Evolutionary conservation across 1,140 invertebrate genomes (phyloP).

Genomic region (Macrostomum lignano): DNA sequence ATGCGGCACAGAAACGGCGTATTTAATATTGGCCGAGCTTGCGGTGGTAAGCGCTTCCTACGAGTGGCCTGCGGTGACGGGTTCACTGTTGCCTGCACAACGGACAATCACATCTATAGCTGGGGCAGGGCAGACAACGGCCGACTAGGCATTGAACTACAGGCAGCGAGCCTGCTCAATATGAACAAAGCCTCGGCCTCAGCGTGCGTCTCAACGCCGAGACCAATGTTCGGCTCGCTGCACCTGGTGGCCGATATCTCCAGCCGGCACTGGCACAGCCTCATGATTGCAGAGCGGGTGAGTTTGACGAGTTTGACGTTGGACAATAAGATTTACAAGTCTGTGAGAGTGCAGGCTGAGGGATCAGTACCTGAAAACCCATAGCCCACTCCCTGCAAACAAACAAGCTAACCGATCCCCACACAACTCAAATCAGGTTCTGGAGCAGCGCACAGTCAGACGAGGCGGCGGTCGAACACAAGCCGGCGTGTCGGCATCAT

Average conservation of each 20-base stretch:
- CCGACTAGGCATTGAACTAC: constrained; percentile 13
- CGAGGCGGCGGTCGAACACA: too few species aligned
- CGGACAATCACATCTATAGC: constrained; percentile 22
- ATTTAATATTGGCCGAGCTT: constrained; percentile 31
- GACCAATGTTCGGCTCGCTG: constrained; percentile 24
- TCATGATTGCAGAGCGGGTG: constrained; percentile 17
- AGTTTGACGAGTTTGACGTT: constrained; percentile 1
- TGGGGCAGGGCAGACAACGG: constrained; percentile 25
- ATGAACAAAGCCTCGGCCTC: constrained; percentile 11
- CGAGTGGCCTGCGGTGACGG: constrained; percentile 34
- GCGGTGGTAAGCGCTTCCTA: constrained; percentile 18
- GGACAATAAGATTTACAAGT: neutral
- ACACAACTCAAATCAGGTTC: too few species aligned
- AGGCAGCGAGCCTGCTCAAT: constrained; percentile 10
- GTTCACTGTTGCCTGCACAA: constrained; percentile 37
- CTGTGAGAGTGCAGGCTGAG: too few species aligned
- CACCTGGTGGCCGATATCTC: constrained; percentile 17
- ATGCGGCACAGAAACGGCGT: constrained; percentile 26
- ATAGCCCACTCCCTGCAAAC: too few species aligned
- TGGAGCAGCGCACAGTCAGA: too few species aligned
- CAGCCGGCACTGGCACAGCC: constrained; percentile 17
- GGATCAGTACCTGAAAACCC: too few species aligned
- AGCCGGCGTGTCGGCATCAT: too few species aligned
- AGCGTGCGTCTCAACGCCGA: constrained; percentile 12
- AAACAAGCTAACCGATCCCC: too few species aligned